phyloP scores from a whole-genome alignment of 2,113 vertebrate genomes.

The Ibidorhyncha struthersii region DNA sequence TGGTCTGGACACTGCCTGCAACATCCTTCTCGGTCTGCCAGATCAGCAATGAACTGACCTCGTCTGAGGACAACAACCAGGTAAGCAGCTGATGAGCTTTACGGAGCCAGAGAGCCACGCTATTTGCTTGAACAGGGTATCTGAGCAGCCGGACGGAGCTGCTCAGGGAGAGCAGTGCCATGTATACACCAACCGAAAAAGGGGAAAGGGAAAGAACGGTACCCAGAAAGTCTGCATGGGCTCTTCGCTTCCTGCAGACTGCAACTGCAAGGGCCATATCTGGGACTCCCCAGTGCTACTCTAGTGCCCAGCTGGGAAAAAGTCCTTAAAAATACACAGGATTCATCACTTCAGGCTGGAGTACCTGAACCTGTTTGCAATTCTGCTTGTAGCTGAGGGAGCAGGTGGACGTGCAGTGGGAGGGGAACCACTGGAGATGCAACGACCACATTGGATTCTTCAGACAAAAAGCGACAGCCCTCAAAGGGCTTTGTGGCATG shows the following conservation, averaged over 20 bases:
- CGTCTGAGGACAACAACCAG: background rate
- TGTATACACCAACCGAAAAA: background rate
- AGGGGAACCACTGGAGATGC: background rate
- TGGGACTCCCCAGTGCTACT: background rate
- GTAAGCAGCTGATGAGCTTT: background rate
- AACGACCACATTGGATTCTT: fast-evolving
- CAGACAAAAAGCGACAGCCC: background rate
- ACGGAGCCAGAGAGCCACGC: background rate
- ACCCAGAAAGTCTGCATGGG: no score
- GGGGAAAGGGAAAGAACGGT: background rate
- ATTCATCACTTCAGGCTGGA: background rate
- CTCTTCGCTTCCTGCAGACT: background rate
- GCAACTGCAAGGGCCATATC: background rate
- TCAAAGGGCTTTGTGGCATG: fast-evolving
- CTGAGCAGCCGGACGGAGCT: background rate
- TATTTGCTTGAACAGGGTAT: background rate
- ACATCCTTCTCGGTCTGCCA: background rate
- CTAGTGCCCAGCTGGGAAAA: background rate
- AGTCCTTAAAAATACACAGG: background rate
- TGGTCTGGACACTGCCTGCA: background rate
- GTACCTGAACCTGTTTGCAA: background rate
- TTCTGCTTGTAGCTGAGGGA: background rate
- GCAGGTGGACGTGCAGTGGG: background rate
- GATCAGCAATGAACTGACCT: background rate
- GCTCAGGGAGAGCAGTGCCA: background rate